Base-by-base conservation (phyloP, 2,888 invertebrate species). In the Melipona beecheii region DNA sequence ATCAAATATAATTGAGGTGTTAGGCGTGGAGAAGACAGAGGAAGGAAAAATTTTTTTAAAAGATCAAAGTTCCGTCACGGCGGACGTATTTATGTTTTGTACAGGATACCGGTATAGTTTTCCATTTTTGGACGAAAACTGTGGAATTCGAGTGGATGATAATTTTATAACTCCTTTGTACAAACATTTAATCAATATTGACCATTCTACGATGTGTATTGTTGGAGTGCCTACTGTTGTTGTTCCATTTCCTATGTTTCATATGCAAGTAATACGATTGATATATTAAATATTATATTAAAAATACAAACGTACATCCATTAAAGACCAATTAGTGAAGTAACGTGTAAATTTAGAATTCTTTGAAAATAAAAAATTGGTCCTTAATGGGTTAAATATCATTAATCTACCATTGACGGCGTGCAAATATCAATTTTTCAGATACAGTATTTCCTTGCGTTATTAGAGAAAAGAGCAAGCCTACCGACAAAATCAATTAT, bases 21-120 rank as follows among this genome's bases (percentile, higher is more conserved):
- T 96, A 0, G 96, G 96, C 49, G 95, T 96, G 2, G 93, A 94
- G 78, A 92, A 93, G 62, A 95, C 96, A 72, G 94, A 95, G 0
- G 90, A 94, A 0, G 95, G 95, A 49, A 95, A 95, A 3, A 96
- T 96, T 13, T 86, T 95, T 43, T 96, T 97, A 87, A 92, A 95
- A 56, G 97, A 97, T 91, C 96, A 95, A 36, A 95, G 95, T 1
- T 95, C 94, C 81, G 95, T 96, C 86, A 94, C 95, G 17, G 95
- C 96, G 21, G 97, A 98, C 91, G 95, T 95, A 27, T 95, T 97
- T 31, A 95, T 98, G 86, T 96, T 96, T 92, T 97, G 97, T 91
- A 98, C 98, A 91, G 98, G 98, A 1, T 98, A 97, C 93, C 95
- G 95, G 78, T 97, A 96, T 93, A 95, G 94, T 83, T 97, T 97